These are phyloP conservation scores for Aplysina aerophoba DNA, from an alignment of 37 sponge, comb jelly and placozoan genomes.

Conservation along the genomic window DNA sequence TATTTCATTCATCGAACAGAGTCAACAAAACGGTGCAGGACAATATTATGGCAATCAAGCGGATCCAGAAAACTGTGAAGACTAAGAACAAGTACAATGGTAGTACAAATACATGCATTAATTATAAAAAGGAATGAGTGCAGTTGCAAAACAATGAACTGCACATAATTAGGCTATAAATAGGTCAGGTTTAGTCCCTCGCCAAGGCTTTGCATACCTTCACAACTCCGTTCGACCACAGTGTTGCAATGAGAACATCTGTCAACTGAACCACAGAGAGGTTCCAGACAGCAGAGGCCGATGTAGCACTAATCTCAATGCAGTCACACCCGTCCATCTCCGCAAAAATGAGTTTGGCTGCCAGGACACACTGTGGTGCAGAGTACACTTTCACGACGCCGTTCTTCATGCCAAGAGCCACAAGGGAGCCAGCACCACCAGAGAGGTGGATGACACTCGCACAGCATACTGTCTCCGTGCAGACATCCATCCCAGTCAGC, in stretches of 20 bases:
- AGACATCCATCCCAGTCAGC: neutral
- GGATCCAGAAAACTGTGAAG: too few relatives aligned
- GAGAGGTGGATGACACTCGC: neutral
- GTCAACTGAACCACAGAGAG: neutral
- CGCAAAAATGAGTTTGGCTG: constrained; percentile 17
- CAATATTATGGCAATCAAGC: too few relatives aligned
- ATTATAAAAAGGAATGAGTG: neutral
- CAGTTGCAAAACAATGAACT: too few relatives aligned
- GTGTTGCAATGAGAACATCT: constrained; percentile 5
- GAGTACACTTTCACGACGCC: constrained; percentile 62
- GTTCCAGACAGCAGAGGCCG: neutral
- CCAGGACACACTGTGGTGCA: constrained; percentile 47
- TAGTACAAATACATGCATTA: too few relatives aligned
- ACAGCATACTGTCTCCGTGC: neutral
- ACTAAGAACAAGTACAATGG: too few relatives aligned
- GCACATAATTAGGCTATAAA: too few relatives aligned
- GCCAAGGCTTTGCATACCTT: neutral
- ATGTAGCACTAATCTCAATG: neutral
- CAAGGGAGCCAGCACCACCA: constrained; percentile 30
- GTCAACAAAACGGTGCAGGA: too few relatives aligned
- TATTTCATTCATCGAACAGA: too few relatives aligned
- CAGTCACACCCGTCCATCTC: constrained; percentile 17
- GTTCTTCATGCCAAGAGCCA: constrained; percentile 49
- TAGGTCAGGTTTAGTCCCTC: too few relatives aligned
- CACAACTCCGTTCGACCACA: constrained; percentile 6